Base-by-base conservation (phyloP, 1,140 invertebrate species). In the Drosophila parvula region DNA sequence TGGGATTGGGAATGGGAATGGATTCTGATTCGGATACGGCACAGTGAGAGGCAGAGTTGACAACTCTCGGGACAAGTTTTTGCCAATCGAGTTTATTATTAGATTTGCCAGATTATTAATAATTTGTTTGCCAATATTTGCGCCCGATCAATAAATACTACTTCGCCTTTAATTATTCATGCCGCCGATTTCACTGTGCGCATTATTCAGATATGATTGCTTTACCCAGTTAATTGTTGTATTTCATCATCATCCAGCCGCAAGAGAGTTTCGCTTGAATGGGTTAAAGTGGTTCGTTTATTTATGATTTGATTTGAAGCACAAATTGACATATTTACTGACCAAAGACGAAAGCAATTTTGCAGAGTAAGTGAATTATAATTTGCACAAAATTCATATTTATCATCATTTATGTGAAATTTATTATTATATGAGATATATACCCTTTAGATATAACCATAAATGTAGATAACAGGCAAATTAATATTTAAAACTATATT, bases 61-160 rank as follows among this genome's bases (percentile, higher is more conserved):
- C n/a, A 51, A 53, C 27, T 18, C 18, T 63, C 11, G 28, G 18
- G 16, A 65, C 11, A 10, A 41, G 44, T 28, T 34, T 30, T 34
- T 34, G 60, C 36, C 18, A 50, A 51, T 65, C 50, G 30, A 41
- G 18, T 51, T 65, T 68, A 50, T 64, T 40, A 48, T 64, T 60
- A 60, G 55, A 45, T 48, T 38, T 50, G 44, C 34, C 11, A 27
- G 28, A 43, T 43, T 68, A 67, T 67, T 50, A 27, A 34, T 34
- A 50, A 50, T 50, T 65, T 65, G 44, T 27, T 48, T 12, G 32
- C 2, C 14, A 34, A 59, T 58, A 63, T 63, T 27, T 56, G 30
- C 28, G n/a, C 2, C 11, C n/a, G 22, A 43, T 60, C 14, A 64
- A 53, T 36, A 27, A 64, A 53, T 36, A 27, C 4, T 43, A 43